Conservation (phyloP, 2,888 invertebrate species). For the Lathronympha strigana region DNA sequence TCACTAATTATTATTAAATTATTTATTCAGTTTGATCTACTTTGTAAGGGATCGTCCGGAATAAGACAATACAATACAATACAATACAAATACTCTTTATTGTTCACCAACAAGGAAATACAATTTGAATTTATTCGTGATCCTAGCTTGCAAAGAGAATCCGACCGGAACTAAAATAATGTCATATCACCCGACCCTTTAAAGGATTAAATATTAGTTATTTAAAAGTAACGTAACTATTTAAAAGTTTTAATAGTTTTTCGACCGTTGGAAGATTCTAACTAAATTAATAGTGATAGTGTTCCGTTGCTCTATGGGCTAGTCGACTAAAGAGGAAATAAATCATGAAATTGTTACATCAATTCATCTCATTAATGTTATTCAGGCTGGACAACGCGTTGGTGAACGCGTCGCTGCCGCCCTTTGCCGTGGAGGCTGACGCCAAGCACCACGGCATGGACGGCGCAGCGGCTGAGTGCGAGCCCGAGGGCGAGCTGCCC, state of each 20-base stretch:
- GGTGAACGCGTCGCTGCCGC: conserved; percentile 77
- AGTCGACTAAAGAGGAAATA: not conserved
- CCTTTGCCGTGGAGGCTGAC: conserved; percentile 76
- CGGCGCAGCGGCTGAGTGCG: conserved; percentile 63
- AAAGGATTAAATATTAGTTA: not conserved
- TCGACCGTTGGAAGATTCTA: not conserved
- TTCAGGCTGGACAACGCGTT: conserved; percentile 79
- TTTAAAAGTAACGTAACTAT: too few species aligned
- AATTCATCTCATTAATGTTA: not conserved
- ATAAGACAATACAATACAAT: too few species aligned
- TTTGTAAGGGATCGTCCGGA: not conserved
- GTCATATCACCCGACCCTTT: not conserved
- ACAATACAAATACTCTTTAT: too few species aligned
- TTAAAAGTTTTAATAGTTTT: not conserved
- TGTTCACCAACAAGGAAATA: too few species aligned
- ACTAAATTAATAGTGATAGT: not conserved
- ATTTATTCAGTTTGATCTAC: not conserved
- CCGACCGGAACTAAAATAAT: not conserved
- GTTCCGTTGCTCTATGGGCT: not conserved
- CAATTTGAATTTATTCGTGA: not conserved
- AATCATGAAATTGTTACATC: not conserved
- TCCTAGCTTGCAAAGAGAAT: not conserved
- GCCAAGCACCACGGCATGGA: conserved; percentile 65
- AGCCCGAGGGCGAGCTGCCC: conserved; percentile 52
- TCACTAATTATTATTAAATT: conserved; percentile 1